Percentiles rank a stretch among this genome's conserved stretches.
These are phyloP conservation scores for Cherax quadricarinatus DNA, from an alignment of 1,140 invertebrate genomes.

Conservation along the genomic window DNA sequence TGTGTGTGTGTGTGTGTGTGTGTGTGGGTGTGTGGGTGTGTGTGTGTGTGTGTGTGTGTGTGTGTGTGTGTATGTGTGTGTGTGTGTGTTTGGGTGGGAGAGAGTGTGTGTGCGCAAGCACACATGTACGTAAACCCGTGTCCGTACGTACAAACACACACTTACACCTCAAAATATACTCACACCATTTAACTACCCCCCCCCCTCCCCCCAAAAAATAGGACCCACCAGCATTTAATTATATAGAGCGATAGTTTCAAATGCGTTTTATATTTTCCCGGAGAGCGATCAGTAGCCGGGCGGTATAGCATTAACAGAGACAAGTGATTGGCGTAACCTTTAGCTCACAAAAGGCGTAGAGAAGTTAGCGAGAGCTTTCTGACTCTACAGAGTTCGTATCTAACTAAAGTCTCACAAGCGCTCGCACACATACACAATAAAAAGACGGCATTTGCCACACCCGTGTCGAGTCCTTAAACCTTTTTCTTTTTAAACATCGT, in stretches of 20 bases:
- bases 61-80: too few relatives aligned
- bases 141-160: not conserved
- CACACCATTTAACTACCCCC: not conserved
- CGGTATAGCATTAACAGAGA: constrained; percentile 15
- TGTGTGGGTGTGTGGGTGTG: too few relatives aligned
- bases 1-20: too few relatives aligned
- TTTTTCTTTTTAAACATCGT: too few relatives aligned
- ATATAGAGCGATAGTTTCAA: constrained; percentile 9
- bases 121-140: not conserved
- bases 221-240: not conserved
- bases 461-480: too few relatives aligned
- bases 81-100: too few relatives aligned
- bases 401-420: not conserved
- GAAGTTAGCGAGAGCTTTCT: too few relatives aligned
- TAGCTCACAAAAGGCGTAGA: not conserved
- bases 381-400: too few relatives aligned
- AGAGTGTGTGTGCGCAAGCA: not conserved
- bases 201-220: not conserved
- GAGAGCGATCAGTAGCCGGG: too few relatives aligned
- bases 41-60: too few relatives aligned
- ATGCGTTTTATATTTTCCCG: not conserved
- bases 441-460: not conserved
- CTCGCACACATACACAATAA: not conserved
- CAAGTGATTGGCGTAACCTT: constrained; percentile 18
- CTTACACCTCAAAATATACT: not conserved